These are phyloP conservation scores for Cebuella pygmaea DNA, from an alignment of 2,797 vertebrate genomes.

Conservation along the genomic window DNA sequence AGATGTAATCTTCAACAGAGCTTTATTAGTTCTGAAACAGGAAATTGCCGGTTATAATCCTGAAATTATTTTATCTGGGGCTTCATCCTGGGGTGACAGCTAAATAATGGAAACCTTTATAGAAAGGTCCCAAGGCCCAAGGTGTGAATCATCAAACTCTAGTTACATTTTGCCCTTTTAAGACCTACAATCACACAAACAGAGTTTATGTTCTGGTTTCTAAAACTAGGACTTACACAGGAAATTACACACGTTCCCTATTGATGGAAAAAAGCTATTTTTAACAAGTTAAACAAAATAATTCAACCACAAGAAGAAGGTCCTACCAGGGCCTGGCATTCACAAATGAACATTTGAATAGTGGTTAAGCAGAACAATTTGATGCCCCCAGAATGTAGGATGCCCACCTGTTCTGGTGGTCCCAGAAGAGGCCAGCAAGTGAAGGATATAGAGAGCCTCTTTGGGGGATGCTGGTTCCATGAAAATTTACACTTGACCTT, in stretches of 20 bases:
- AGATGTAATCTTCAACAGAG: conserved; percentile 65
- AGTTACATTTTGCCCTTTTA: conserved; percentile 18
- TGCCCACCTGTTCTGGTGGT: no score
- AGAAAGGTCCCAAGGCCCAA: background rate
- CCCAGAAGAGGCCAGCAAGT: background rate
- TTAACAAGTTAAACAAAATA: background rate
- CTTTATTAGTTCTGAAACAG: conserved; percentile 48
- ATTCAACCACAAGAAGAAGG: background rate
- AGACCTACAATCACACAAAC: background rate
- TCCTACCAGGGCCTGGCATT: background rate
- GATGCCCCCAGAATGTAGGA: background rate
- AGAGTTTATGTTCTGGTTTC: conserved; percentile 32
- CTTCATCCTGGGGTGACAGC: background rate
- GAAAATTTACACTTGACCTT: background rate
- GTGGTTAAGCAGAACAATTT: background rate
- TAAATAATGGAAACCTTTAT: background rate
- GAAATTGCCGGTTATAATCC: conserved; percentile 28
- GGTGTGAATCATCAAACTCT: background rate
- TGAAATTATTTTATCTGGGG: conserved; percentile 8
- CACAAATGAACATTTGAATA: background rate
- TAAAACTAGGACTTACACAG: background rate
- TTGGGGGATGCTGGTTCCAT: background rate
- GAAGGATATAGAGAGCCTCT: background rate
- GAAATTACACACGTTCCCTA: conserved; percentile 11
- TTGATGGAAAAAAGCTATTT: conserved; percentile 9